Base-by-base conservation (phyloP, 2,888 invertebrate species). In the Lasioglossum leucozonium region DNA sequence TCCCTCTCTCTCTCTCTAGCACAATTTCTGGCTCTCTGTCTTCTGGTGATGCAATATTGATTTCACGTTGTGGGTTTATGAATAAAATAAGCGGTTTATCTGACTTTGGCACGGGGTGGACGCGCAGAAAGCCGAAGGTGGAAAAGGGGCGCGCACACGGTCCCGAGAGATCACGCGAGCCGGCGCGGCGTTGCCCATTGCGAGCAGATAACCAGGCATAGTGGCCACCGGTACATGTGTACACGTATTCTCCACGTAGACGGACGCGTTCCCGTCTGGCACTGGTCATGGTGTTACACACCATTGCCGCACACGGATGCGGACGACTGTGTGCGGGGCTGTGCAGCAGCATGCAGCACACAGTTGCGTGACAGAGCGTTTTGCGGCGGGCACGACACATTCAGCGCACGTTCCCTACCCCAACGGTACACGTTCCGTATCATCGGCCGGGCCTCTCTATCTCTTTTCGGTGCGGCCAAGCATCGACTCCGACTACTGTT, bases 41-140 rank as follows among this genome's bases (percentile, higher is more conserved):
- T 42, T 67, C 73, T n/a, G 79, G 79, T 78, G 88, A 88, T 89
- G 88, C 88, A 86, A 91, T 93, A 93, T 93, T 91, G 93, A 93
- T 93, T 92, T 82, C 87, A 78, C 88, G 84, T 87, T 84, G 88
- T 87, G 91, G 91, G 89, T 90, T 92, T 93, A 93, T 93, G 93
- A 93, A 93, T 93, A 93, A 93, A 93, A 93, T 92, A 93, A 91
- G 89, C 90, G 89, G 91, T 92, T 92, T 91, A 91, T 91, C 91
- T 81, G 89, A 89, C 88, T 84, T 80, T 74, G 86, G 85, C 77
- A 37, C 69, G 80, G 89, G 77, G 87, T 77, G 84, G 79, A 84
- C 80, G 82, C 51, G 79, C 51, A 75, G 85, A 87, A 84, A 82
- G 71, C 47, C 51, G 78, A 72, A 83, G 81, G 86, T 80, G 82